phyloP scores from a whole-genome alignment of 2,888 invertebrate species.

The Bedellia somnulentella region DNA sequence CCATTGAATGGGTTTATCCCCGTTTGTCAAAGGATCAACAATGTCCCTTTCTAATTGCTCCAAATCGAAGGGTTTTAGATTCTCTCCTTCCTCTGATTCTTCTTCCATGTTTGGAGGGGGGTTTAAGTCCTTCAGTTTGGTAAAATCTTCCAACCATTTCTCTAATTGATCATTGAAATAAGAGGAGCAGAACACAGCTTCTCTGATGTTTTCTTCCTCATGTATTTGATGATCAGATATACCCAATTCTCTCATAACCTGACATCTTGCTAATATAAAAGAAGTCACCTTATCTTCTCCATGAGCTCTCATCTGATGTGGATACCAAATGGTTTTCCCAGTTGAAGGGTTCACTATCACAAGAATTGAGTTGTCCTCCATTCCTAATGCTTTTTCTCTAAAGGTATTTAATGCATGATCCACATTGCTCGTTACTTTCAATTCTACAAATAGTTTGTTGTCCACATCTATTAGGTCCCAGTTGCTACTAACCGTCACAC shows the following conservation, averaged over 20 bases:
- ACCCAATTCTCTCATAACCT: conserved; percentile 1
- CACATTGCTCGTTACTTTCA: too few species aligned
- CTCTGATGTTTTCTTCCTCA: conserved; percentile 1
- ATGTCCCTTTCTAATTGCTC: not conserved
- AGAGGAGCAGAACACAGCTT: not conserved
- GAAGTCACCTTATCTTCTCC: conserved; percentile 3
- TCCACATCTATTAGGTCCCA: too few species aligned
- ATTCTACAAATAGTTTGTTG: too few species aligned
- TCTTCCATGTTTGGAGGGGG: not conserved
- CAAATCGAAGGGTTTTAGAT: not conserved
- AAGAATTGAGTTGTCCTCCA: too few species aligned
- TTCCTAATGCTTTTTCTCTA: too few species aligned
- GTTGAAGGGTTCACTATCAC: too few species aligned
- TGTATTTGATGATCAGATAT: conserved; percentile 1
- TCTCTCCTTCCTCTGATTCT: not conserved
- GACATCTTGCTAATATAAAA: not conserved
- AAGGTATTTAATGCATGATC: too few species aligned
- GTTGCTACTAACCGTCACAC: too few species aligned
- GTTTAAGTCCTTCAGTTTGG: not conserved
- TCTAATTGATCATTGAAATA: not conserved
- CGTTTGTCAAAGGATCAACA: not conserved
- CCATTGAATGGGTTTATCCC: not conserved
- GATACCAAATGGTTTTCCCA: too few species aligned
- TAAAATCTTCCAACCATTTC: not conserved
- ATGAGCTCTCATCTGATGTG: too few species aligned